These are phyloP conservation scores for Drosophila sproati DNA, from an alignment of 1,140 invertebrate species.

Conservation along the genomic window DNA sequence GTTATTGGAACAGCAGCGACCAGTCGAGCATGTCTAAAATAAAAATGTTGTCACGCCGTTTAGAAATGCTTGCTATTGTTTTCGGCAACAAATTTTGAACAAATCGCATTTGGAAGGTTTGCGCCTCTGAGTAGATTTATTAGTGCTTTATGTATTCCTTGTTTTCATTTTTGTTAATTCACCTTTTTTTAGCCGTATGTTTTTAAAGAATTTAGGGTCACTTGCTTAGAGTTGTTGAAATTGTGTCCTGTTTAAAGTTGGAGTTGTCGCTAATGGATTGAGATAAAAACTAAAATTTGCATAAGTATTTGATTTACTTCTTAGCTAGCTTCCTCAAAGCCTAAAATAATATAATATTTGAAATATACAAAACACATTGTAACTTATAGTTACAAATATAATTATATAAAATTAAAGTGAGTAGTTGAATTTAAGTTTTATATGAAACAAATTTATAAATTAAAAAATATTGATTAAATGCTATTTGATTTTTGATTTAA, in stretches of 20 bases:
- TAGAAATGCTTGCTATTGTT: constrained; percentile 46
- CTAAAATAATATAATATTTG: too few relatives aligned
- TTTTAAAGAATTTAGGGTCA: neutral
- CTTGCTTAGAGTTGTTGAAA: constrained; percentile 16
- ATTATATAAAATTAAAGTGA: too few relatives aligned
- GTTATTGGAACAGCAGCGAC: constrained; percentile 46
- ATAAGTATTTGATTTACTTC: neutral
- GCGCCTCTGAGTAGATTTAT: constrained; percentile 34
- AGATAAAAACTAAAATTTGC: neutral
- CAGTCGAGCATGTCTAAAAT: constrained; percentile 50
- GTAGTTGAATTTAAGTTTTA: too few relatives aligned
- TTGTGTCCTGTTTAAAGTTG: constrained; percentile 18
- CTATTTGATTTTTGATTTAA: too few relatives aligned
- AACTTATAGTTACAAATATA: too few relatives aligned
- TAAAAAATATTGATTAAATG: too few relatives aligned
- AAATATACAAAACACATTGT: too few relatives aligned
- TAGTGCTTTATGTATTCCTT: constrained; percentile 17
- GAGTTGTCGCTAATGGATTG: constrained; percentile 7
- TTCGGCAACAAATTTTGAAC: constrained; percentile 62
- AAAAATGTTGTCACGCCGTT: constrained; percentile 59
- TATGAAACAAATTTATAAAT: too few relatives aligned
- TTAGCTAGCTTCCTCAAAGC: too few relatives aligned
- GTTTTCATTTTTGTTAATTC: neutral
- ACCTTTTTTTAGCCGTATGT: neutral
- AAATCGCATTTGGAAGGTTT: constrained; percentile 76